Base-by-base conservation (phyloP, 2,797 vertebrate species). In the Danio albolineatus region DNA sequence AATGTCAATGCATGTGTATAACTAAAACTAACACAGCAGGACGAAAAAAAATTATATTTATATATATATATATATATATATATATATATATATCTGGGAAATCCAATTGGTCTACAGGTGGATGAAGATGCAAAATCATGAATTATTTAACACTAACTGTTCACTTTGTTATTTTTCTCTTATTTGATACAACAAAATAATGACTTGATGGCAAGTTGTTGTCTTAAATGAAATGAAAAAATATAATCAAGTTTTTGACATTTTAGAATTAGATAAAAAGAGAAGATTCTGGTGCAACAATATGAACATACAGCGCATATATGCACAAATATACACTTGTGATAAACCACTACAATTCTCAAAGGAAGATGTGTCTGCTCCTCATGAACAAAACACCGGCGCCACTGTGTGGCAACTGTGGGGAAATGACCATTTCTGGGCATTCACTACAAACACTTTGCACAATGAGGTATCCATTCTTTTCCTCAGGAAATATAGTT, bases 391-490 rank as follows among this genome's bases (percentile, higher is more conserved):
- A 21, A 69, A 46, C 36, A 61, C 38, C 73, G 10, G 59, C 67
- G 41, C 69, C 78, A 73, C 69, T 21, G 21, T 56, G 67, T 79
- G 78, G 69, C n/a, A 48, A 19, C 19, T 56, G 9, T n/a, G 36
- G 8, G 44, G 6, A 70, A 78, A 57, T 46, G 1, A 46, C 51
- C 9, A 44, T n/a, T 41, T 1, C 13, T 46, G 69, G 5, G 38
- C 10, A 38, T 64, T 61, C 44, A 71, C 71, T 51, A 59, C 12
- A 70, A 67, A 78, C 19, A 78, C 13, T 64, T 51, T 61, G 46
- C 36, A 41, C 14, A 51, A 10, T 51, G 46, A 78, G 56, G 66
- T 62, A 71, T 61, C 5, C 0, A 9, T 65, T 41, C 19, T 59
- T 59, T 43, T 43, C 38, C 70, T 28, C 56, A 43, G 48, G 17